Conservation (phyloP, 2,888 invertebrate genomes). For the Andrena chrysosceles region DNA sequence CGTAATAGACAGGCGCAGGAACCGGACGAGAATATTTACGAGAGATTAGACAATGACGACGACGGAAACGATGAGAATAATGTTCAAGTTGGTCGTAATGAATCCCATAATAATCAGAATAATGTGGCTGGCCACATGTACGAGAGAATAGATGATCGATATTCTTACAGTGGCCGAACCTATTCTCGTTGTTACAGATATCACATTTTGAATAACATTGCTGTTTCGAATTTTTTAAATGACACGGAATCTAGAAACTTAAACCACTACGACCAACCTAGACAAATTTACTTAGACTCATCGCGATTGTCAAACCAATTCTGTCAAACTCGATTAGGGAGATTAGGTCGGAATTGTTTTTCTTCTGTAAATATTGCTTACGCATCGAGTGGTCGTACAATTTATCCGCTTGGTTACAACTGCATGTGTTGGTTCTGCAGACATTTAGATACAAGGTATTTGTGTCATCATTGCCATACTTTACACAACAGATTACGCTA, state of each 20-base stretch:
- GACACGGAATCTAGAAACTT: slow-evolving; percentile 71
- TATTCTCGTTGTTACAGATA: slow-evolving; percentile 68
- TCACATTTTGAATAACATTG: slow-evolving; percentile 68
- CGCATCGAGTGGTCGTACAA: slow-evolving; percentile 75
- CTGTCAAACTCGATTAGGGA: slow-evolving; percentile 75
- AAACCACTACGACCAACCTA: slow-evolving; percentile 75
- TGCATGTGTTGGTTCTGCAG: slow-evolving; percentile 80
- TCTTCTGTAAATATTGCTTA: slow-evolving; percentile 82
- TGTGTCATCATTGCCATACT: slow-evolving; percentile 79
- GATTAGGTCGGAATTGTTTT: slow-evolving; percentile 81
- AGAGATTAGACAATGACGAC: slow-evolving; percentile 81
- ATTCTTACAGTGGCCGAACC: slow-evolving; percentile 69
- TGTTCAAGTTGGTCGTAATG: slow-evolving; percentile 69
- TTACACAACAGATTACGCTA: slow-evolving; percentile 78
- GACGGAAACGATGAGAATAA: slow-evolving; percentile 83
- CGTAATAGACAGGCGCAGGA: slow-evolving; percentile 82
- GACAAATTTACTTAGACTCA: slow-evolving; percentile 75
- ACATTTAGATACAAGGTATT: slow-evolving; percentile 73
- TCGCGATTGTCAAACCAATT: slow-evolving; percentile 74
- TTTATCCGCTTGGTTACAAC: slow-evolving; percentile 76
- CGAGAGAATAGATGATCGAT: slow-evolving; percentile 79
- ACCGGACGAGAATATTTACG: slow-evolving; percentile 84
- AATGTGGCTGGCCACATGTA: slow-evolving; percentile 78
- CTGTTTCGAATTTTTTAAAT: slow-evolving; percentile 71
- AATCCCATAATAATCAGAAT: slow-evolving; percentile 68